phyloP scores from a whole-genome alignment of 2,888 invertebrate species.

The Pantelozetes paolii region DNA sequence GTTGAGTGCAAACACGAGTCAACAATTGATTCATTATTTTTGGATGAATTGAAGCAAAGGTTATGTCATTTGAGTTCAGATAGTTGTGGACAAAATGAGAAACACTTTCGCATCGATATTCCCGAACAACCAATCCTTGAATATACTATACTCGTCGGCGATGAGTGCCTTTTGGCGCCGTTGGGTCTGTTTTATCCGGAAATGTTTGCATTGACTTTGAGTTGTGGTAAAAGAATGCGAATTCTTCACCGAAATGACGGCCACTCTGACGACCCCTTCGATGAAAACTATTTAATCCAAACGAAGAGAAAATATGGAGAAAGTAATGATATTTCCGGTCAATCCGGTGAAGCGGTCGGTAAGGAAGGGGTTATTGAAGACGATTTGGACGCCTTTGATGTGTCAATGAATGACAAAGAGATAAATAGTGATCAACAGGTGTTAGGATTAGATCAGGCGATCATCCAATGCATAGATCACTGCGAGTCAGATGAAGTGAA shows the following conservation, averaged over 20 bases:
- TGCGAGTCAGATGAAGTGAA: slow-evolving; percentile 83
- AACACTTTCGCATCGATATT: slow-evolving; percentile 51
- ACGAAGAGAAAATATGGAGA: slow-evolving; percentile 52
- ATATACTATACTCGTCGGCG: slow-evolving; percentile 65
- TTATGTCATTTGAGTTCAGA: slow-evolving; percentile 87
- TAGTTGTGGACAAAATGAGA: slow-evolving; percentile 72
- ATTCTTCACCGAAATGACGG: slow-evolving; percentile 63
- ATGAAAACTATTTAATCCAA: slow-evolving; percentile 83
- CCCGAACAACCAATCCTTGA: slow-evolving; percentile 50
- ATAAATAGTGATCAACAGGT: slow-evolving; percentile 63
- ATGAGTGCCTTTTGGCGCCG: slow-evolving; percentile 87
- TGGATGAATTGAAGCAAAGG: slow-evolving; percentile 79
- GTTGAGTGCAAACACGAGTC: slow-evolving; percentile 66
- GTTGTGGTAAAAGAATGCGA: slow-evolving; percentile 58
- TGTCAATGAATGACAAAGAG: slow-evolving; percentile 57
- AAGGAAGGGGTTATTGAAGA: slow-evolving; percentile 41
- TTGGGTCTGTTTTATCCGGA: slow-evolving; percentile 80
- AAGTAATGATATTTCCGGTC: slow-evolving; percentile 1
- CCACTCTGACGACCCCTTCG: slow-evolving; percentile 88
- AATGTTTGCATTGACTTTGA: slow-evolving; percentile 72
- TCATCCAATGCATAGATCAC: slow-evolving; percentile 83
- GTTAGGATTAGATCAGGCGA: slow-evolving; percentile 81
- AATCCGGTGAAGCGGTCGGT: background rate
- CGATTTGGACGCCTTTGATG: slow-evolving; percentile 51
- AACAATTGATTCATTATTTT: slow-evolving; percentile 68